Evolutionary conservation across 2,797 vertebrate genomes (phyloP).

Genomic region (Pangasius djambal): DNA sequence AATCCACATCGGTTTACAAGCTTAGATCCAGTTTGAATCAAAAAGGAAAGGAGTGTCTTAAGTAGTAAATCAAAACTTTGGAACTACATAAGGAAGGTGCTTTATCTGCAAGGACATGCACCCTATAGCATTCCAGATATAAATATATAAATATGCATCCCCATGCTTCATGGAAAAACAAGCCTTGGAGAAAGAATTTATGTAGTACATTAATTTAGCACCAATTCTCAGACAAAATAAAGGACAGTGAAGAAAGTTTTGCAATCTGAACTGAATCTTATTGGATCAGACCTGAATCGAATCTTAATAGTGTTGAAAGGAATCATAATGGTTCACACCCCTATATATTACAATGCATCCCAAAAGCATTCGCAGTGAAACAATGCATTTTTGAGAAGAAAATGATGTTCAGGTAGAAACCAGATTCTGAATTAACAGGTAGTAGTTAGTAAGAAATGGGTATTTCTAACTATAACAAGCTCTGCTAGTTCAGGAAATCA

Average conservation of each 20-base stretch:
- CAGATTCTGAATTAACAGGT: background rate
- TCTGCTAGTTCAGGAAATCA: background rate
- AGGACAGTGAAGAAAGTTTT: background rate
- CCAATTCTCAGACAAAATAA: background rate
- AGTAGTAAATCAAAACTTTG: background rate
- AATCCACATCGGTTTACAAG: background rate
- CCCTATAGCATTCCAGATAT: background rate
- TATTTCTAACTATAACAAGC: background rate
- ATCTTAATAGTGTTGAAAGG: background rate
- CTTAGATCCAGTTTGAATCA: background rate
- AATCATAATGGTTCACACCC: background rate
- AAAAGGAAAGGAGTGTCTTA: background rate
- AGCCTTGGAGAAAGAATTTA: background rate
- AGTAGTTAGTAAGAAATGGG: background rate
- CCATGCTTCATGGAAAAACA: background rate
- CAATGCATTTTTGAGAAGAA: background rate
- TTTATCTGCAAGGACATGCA: too few relatives aligned
- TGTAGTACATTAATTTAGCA: background rate
- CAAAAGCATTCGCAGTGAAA: background rate
- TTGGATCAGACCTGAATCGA: background rate
- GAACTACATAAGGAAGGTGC: background rate
- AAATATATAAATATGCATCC: background rate
- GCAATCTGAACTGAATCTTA: background rate
- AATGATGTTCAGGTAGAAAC: background rate
- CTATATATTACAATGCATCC: background rate